Conservation (phyloP, 1,140 invertebrate genomes). For the Bombus picipes region DNA sequence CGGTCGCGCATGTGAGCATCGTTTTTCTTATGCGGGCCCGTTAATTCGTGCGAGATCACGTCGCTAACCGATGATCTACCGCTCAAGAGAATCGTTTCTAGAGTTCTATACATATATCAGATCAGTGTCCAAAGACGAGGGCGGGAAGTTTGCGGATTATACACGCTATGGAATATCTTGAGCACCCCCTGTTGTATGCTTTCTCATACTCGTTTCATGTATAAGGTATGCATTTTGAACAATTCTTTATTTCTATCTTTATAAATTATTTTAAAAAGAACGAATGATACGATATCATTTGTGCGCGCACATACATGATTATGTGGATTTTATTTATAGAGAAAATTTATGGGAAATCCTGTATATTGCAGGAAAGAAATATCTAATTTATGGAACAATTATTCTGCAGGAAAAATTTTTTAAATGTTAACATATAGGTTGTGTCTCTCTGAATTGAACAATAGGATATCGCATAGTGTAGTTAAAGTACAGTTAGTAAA, state of each 20-base stretch:
- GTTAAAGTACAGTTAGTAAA: too few species aligned
- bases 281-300: background rate
- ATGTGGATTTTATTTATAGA: too few species aligned
- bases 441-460: too few species aligned
- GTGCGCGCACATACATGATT: too few species aligned
- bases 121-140: constrained; percentile 21
- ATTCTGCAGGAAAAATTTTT: too few species aligned
- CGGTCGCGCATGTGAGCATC: constrained; percentile 31
- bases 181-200: background rate
- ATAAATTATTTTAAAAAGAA: background rate
- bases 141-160: background rate
- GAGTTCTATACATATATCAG: constrained; percentile 7
- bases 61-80: constrained; percentile 54
- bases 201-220: background rate
- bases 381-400: too few species aligned
- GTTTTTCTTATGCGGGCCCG: constrained; percentile 67
- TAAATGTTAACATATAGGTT: too few species aligned
- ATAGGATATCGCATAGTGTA: background rate
- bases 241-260: too few species aligned
- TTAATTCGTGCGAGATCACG: constrained; percentile 79
- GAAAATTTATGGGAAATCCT: too few species aligned
- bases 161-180: background rate
- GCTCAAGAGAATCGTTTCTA: constrained; percentile 9
- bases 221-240: too few species aligned
- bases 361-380: too few species aligned